These are phyloP conservation scores for Exocentrus adspersus DNA, from an alignment of 2,888 invertebrate species.

Conservation along the genomic window DNA sequence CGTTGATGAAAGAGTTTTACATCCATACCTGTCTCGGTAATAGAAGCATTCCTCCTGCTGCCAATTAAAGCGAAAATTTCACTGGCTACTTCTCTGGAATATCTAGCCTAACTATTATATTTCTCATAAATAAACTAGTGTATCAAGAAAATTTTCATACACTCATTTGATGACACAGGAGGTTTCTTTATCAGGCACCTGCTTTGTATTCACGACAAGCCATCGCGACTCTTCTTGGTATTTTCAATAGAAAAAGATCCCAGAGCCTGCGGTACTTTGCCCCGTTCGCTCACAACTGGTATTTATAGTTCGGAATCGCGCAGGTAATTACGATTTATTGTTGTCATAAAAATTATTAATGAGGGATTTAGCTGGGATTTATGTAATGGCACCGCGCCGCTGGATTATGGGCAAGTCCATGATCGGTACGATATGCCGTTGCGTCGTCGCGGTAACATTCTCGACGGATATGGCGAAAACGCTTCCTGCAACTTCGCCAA, in stretches of 20 bases:
- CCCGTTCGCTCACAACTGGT: too few relatives aligned
- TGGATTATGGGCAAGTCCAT: too few relatives aligned
- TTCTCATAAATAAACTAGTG: too few relatives aligned
- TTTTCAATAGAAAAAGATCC: constrained; percentile 26
- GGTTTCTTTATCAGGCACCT: constrained; percentile 3
- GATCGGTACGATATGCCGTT: constrained; percentile 22
- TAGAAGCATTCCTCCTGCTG: constrained; percentile 10
- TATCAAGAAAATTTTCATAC: too few relatives aligned
- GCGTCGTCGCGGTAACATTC: too few relatives aligned
- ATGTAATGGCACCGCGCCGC: too few relatives aligned
- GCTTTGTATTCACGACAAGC: constrained; percentile 30
- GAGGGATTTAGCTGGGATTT: constrained; percentile 39
- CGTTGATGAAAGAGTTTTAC: constrained; percentile 10
- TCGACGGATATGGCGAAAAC: too few relatives aligned
- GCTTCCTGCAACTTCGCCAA: too few relatives aligned
- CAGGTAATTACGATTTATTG: constrained; percentile 46
- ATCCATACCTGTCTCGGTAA: constrained; percentile 9
- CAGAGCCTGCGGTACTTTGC: constrained; percentile 22
- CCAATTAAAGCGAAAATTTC: constrained; percentile 21
- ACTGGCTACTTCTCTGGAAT: too few relatives aligned
- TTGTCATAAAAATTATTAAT: constrained; percentile 46
- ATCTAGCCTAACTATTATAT: too few relatives aligned
- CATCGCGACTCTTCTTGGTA: constrained; percentile 15
- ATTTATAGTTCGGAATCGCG: constrained; percentile 36
- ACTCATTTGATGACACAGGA: too few relatives aligned